phyloP scores from a whole-genome alignment of 2,797 vertebrate species.

The Urophycis tenuis region DNA sequence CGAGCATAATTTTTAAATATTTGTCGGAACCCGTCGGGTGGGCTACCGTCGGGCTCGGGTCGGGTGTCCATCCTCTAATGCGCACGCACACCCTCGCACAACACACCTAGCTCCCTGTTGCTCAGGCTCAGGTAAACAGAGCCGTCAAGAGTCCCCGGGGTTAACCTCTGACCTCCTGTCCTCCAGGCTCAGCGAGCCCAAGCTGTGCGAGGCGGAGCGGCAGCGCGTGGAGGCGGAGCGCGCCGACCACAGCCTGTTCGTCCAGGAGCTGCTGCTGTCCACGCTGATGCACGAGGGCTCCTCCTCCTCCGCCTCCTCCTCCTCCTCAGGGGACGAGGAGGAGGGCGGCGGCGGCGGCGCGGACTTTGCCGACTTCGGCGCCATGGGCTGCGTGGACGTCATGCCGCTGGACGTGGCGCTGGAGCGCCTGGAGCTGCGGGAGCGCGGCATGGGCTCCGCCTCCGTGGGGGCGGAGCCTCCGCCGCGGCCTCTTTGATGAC shows the following conservation, averaged over 20 bases:
- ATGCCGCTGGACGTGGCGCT: slow-evolving; percentile 99
- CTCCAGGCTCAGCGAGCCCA: slow-evolving; percentile 91
- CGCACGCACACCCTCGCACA: no score
- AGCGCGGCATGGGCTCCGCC: slow-evolving; percentile 68
- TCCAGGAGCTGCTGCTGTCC: slow-evolving; percentile 95
- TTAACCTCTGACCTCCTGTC: no score
- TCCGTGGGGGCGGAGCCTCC: slow-evolving; percentile 95
- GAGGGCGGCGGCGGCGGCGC: slow-evolving; percentile 94
- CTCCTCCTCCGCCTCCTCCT: slow-evolving; percentile 98
- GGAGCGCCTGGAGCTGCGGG: slow-evolving; percentile 97
- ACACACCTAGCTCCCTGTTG: no score
- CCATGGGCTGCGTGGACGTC: slow-evolving; percentile 99
- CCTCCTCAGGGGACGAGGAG: slow-evolving; percentile 71
- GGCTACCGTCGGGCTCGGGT: no score
- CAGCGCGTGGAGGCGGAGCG: slow-evolving; percentile 90
- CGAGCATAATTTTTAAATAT: no score
- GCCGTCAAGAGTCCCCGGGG: no score
- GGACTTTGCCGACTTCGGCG: slow-evolving; percentile 95
- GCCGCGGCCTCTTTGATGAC: slow-evolving; percentile 99
- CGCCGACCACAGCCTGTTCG: slow-evolving; percentile 94
- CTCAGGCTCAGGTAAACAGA: no score
- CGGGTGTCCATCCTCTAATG: no score
- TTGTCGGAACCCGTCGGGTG: no score
- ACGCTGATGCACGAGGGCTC: slow-evolving; percentile 94
- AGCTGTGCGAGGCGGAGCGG: slow-evolving; percentile 94